A percentile compares a stretch with the other conserved stretches of the same genome.
phyloP scores from a whole-genome alignment of 2,113 vertebrate genomes.

The Ammodytes dubius region DNA sequence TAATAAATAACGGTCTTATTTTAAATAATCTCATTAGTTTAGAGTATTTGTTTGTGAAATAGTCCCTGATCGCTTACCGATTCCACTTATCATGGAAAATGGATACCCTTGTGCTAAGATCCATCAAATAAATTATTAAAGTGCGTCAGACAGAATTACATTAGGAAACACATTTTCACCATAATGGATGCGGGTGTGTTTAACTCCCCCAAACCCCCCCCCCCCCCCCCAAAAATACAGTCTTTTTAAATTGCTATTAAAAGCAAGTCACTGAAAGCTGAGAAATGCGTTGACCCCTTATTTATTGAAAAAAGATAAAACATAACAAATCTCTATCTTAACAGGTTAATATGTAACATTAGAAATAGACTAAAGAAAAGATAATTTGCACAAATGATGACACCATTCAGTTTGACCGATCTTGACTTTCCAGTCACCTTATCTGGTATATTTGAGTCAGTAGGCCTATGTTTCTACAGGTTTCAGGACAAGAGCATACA shows the following conservation, averaged over 20 bases:
- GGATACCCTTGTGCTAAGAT: constrained; percentile 7
- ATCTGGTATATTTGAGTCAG: constrained; percentile 57
- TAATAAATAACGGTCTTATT: background rate
- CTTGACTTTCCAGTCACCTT: constrained; percentile 32
- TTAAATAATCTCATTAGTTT: background rate
- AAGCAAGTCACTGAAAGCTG: background rate
- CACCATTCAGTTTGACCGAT: background rate
- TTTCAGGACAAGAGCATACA: constrained; percentile 48
- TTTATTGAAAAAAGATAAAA: background rate
- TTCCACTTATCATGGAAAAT: background rate
- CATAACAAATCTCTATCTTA: background rate
- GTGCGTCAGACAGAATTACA: background rate
- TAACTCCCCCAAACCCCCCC: no score
- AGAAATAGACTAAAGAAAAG: background rate
- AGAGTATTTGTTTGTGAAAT: background rate
- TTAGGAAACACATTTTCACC: background rate
- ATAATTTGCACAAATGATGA: background rate
- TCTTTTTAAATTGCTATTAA: background rate
- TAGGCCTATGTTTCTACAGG: constrained; percentile 34
- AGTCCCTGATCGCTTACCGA: constrained; percentile 1
- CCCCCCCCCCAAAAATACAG: no score
- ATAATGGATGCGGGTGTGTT: background rate
- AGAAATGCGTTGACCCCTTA: background rate
- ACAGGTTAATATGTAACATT: background rate
- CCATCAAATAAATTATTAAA: constrained; percentile 43